Evolutionary conservation across 2,797 vertebrate genomes (phyloP).

Genomic region (Chaenodraco wilsoni): DNA sequence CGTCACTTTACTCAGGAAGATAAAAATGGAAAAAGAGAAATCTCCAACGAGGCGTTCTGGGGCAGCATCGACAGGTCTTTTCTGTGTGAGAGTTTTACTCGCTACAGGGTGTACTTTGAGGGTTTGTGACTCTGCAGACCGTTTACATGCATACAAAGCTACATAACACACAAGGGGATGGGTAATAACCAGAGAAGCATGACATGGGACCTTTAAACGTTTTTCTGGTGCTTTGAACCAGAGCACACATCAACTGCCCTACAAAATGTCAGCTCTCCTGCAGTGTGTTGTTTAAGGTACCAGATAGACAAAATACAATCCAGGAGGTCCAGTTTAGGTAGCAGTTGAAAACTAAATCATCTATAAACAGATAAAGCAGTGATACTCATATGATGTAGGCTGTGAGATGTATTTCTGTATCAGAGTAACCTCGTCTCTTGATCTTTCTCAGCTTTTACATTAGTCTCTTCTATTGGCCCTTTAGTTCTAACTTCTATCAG

Average conservation of each 20-base stretch:
- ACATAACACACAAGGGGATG: too few relatives aligned
- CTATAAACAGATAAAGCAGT: not conserved
- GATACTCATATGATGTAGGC: not conserved
- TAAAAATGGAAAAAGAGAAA: too few relatives aligned
- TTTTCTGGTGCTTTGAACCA: slow-evolving; percentile 9
- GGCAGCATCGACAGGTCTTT: too few relatives aligned
- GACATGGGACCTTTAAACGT: too few relatives aligned
- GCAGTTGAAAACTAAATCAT: not conserved
- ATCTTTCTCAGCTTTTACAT: slow-evolving; percentile 3
- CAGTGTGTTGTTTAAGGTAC: not conserved
- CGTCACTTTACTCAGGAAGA: too few relatives aligned
- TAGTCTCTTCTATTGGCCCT: not conserved
- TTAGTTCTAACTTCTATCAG: slow-evolving; percentile 17
- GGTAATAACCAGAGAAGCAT: too few relatives aligned
- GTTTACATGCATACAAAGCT: too few relatives aligned
- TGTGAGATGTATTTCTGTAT: not conserved
- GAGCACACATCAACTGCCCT: not conserved
- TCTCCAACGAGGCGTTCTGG: too few relatives aligned
- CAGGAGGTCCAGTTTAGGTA: not conserved
- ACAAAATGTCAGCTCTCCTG: not conserved
- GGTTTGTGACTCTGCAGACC: too few relatives aligned
- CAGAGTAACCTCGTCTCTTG: not conserved
- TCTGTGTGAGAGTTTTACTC: too few relatives aligned
- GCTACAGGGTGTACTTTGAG: too few relatives aligned
- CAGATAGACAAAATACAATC: not conserved